Percentiles rank a stretch among this genome's conserved stretches.
Evolutionary conservation across 2,797 vertebrate genomes (phyloP).

Genomic region (Coreius guichenoti): DNA sequence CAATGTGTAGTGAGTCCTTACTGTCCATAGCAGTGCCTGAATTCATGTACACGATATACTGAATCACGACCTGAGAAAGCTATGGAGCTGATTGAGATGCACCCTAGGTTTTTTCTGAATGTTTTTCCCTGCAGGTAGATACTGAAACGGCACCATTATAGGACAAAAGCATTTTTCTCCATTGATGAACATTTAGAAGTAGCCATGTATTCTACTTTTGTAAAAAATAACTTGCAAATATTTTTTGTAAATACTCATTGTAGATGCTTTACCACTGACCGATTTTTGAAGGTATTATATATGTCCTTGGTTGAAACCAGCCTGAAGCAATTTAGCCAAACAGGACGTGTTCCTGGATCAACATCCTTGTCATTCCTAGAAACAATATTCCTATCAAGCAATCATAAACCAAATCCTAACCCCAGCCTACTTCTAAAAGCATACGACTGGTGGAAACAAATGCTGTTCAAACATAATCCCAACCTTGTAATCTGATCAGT

Average conservation of each 20-base stretch:
- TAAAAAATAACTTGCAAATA: neutral
- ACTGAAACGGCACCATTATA: neutral
- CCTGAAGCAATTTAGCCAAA: neutral
- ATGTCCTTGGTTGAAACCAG: neutral
- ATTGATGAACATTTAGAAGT: neutral
- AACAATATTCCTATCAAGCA: neutral
- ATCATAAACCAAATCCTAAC: neutral
- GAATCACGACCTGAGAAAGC: no score
- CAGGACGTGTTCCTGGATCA: neutral
- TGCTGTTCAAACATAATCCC: neutral
- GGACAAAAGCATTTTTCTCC: neutral
- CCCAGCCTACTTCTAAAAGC: neutral
- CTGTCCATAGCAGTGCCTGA: no score
- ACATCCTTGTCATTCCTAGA: slow-evolving; percentile 2
- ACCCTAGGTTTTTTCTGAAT: neutral
- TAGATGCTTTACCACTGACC: neutral
- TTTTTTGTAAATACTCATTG: no score
- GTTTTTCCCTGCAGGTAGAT: neutral
- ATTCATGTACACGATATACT: no score
- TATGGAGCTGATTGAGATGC: no score
- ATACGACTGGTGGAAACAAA: neutral
- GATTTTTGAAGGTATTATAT: neutral
- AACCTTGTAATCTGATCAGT: neutral
- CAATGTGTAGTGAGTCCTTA: no score
- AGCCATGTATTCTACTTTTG: neutral